Evolutionary conservation across 1,140 invertebrate genomes (phyloP), one percentile per base, ranked within the genome.

Genomic region (Halesus radiatus): DNA sequence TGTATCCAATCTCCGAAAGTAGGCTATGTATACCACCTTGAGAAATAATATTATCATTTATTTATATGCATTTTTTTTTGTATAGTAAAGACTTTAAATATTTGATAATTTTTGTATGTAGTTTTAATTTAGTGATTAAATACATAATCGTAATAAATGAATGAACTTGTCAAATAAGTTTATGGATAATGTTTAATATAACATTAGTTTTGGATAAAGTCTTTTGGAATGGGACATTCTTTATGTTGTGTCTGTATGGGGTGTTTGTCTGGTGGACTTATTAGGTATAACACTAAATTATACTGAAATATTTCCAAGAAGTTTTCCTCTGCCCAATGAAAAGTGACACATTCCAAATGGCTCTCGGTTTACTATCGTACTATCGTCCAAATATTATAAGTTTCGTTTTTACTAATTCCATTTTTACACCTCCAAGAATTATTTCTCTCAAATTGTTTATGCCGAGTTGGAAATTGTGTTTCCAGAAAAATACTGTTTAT

Each of bases 51-150:
- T 52, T 50, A 72, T 52, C 45, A 72, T 72, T 72, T 37, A 37
- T 37, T 72, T 72, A 52, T 72, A 72, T 52, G 68, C 68, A 50
- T 53, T 72, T 53, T 72, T 74, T 74, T 74, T 74, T 74, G 52
- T 56, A 74, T 74, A 74, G 72, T 54, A 53, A 74, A 74, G 72
- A 74, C 72, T 74, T 72, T 32, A 74, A 37, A 74, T 74, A 74
- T 74, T 74, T 56, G 16, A 74, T 74, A 74, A 74, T 74, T 74
- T 66, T 75, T 75, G 72, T 75, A 75, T 75, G 72, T 75, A 75
- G 53, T 58, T n/a, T 75, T 75, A 75, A 75, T n/a, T 75, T 75
- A 75, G 58, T 32, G 13, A 56, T 32, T 37, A 75, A 45, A n/a
- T 56, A 56, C 56, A 56, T 75, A 75, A 54, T 72, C 53, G 8